Percentiles rank a stretch among this genome's conserved stretches.
Evolutionary conservation across 2,888 invertebrate species (phyloP).

Genomic region (Zygaena filipendulae): DNA sequence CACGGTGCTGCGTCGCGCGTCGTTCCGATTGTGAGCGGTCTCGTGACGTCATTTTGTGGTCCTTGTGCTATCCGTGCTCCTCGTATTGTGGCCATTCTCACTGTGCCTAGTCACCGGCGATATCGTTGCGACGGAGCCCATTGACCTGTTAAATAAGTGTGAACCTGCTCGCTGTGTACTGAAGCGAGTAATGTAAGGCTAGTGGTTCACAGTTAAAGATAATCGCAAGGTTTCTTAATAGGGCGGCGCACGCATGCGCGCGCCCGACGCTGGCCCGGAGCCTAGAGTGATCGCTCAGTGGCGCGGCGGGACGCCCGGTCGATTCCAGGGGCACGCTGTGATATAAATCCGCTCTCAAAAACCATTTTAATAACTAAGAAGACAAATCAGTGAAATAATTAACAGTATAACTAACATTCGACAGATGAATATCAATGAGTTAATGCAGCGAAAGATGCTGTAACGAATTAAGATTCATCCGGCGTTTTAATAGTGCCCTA

Average conservation of each 20-base stretch:
- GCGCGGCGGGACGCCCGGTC: constrained; percentile 62
- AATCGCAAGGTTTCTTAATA: too few species aligned
- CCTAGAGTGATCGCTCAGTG: constrained; percentile 52
- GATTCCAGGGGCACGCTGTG: constrained; percentile 56
- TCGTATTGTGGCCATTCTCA: constrained; percentile 18
- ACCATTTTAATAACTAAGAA: too few species aligned
- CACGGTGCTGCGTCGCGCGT: too few species aligned
- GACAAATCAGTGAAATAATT: too few species aligned
- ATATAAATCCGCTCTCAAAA: too few species aligned
- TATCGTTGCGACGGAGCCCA: constrained; percentile 24
- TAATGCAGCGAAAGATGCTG: too few species aligned
- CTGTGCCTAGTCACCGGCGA: constrained; percentile 12
- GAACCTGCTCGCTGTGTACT: constrained; percentile 15
- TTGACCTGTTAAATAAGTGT: constrained; percentile 14
- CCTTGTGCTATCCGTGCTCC: constrained; percentile 27
- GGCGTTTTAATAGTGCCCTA: too few species aligned
- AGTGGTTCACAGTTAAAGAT: constrained; percentile 14
- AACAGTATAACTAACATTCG: too few species aligned
- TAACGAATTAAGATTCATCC: too few species aligned
- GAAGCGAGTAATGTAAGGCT: constrained; percentile 23
- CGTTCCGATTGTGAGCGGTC: too few species aligned
- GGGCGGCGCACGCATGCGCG: constrained; percentile 42
- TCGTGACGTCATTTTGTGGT: constrained; percentile 33
- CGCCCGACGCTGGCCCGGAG: constrained; percentile 38
- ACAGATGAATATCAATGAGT: too few species aligned